A percentile compares a stretch with the other conserved stretches of the same genome.
These are phyloP conservation scores for Acanthococcus lagerstroemiae DNA, from an alignment of 2,888 invertebrate species.

Conservation along the genomic window DNA sequence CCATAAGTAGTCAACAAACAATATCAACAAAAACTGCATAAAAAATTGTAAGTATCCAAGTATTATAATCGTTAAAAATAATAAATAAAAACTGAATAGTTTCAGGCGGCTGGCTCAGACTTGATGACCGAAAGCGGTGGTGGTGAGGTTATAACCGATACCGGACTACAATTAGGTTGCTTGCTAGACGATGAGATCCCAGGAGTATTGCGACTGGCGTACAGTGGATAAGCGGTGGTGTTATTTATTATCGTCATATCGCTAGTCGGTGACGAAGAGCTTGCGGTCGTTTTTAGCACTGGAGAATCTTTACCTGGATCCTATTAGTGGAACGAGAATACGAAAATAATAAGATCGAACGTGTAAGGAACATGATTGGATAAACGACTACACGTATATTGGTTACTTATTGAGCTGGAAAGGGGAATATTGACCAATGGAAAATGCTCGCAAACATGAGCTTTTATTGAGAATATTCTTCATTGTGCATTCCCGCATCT, in stretches of 20 bases:
- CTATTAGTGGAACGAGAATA: background rate
- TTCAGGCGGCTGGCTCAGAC: conserved; percentile 33
- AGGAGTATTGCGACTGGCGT: conserved; percentile 19
- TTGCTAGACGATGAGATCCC: conserved; percentile 22
- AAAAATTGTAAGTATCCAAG: background rate
- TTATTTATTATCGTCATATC: background rate
- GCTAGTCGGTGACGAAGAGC: background rate
- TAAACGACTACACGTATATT: no score
- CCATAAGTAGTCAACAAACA: background rate
- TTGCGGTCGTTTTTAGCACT: background rate
- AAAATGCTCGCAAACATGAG: no score
- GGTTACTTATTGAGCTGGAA: no score
- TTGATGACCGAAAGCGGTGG: conserved; percentile 33
- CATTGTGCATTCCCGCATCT: no score
- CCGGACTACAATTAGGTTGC: conserved; percentile 37
- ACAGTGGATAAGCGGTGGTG: conserved; percentile 2
- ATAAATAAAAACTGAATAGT: background rate
- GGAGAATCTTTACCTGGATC: background rate
- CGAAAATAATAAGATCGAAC: background rate
- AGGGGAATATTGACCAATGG: no score
- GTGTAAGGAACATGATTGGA: background rate
- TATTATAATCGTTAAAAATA: background rate
- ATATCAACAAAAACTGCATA: background rate
- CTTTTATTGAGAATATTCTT: no score
- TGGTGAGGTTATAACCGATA: conserved; percentile 40